phyloP scores from a whole-genome alignment of 2,113 vertebrate genomes.

The Steatornis caripensis region DNA sequence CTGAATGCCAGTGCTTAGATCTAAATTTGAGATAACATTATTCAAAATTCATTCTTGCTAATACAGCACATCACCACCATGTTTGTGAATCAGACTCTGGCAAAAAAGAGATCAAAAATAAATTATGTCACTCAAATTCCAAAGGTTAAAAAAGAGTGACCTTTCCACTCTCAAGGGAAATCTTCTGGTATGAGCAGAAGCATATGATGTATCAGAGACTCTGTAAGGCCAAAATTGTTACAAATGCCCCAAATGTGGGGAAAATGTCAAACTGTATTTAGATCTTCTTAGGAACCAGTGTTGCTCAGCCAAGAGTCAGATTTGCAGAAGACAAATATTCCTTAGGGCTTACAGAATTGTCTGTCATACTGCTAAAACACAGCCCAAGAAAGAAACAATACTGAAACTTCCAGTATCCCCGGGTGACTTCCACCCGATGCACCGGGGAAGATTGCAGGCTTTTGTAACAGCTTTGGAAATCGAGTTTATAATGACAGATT shows the following conservation, averaged over 20 bases:
- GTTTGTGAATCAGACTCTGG: neutral
- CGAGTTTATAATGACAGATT: neutral
- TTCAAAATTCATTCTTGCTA: neutral
- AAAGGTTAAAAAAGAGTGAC: neutral
- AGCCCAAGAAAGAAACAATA: neutral
- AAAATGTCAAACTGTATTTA: neutral
- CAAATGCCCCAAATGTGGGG: neutral
- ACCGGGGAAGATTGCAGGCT: neutral
- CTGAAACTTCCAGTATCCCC: neutral
- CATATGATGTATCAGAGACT: neutral
- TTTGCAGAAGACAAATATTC: neutral
- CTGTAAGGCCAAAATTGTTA: neutral
- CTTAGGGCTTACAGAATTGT: neutral
- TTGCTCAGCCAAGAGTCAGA: neutral
- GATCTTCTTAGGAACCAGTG: neutral
- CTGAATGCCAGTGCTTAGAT: neutral
- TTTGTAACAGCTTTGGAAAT: neutral
- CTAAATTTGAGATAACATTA: neutral
- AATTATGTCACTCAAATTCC: neutral
- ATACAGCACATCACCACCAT: accelerated
- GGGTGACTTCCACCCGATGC: accelerated
- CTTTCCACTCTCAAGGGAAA: neutral
- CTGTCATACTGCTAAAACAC: neutral
- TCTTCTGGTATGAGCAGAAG: neutral
- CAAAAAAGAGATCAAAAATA: too few relatives aligned